These are phyloP conservation scores for Aricia artaxerxes DNA, from an alignment of 2,888 invertebrate genomes.

Conservation along the genomic window DNA sequence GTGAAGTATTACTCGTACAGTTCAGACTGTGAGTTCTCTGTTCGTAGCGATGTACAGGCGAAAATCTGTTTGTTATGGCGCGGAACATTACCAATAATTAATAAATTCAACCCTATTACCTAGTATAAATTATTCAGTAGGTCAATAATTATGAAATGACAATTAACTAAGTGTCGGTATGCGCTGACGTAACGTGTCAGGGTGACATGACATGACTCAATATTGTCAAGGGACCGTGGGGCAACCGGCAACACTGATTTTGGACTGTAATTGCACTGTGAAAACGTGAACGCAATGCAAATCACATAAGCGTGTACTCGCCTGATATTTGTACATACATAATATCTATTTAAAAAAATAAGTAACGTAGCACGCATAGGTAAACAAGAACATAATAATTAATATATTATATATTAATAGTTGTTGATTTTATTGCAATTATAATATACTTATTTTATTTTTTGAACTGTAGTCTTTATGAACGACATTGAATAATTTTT, in stretches of 20 bases:
- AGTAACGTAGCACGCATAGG: background rate
- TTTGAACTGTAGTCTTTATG: too few relatives aligned
- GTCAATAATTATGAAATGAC: slow-evolving; percentile 11
- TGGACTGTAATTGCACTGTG: background rate
- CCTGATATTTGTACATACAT: background rate
- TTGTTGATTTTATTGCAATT: background rate
- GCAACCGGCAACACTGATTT: slow-evolving; percentile 15
- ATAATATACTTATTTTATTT: too few relatives aligned
- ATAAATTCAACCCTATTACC: background rate
- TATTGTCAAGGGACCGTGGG: slow-evolving; percentile 14
- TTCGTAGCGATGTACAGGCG: too few relatives aligned
- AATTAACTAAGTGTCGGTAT: slow-evolving; percentile 9
- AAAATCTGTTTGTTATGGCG: too few relatives aligned
- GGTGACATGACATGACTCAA: slow-evolving; percentile 7
- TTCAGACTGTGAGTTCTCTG: too few relatives aligned
- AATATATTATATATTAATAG: background rate
- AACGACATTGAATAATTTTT: too few relatives aligned
- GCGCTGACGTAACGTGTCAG: slow-evolving; percentile 13
- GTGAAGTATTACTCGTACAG: too few relatives aligned
- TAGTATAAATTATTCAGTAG: slow-evolving; percentile 27
- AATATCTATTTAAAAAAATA: background rate
- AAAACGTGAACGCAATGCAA: background rate
- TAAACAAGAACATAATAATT: background rate
- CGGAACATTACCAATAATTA: too few relatives aligned
- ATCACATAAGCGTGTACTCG: background rate